Conservation (phyloP, 1,140 invertebrate species). For the Myzus persicae region DNA sequence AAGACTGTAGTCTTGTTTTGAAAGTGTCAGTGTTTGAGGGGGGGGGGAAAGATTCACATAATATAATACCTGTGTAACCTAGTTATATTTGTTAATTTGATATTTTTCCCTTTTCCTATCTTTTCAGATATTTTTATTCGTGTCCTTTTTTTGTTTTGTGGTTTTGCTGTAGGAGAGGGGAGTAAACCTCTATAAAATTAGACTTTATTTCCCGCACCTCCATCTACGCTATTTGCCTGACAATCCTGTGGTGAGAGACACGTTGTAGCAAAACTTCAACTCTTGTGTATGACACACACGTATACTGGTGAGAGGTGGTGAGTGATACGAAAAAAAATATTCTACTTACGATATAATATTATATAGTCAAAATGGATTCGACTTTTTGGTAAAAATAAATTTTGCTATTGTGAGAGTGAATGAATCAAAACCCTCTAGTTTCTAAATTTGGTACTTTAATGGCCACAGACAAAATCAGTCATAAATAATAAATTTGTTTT, state of each 20-base stretch:
- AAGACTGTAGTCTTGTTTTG: too few species aligned
- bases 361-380: neutral
- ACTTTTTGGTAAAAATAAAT: neutral
- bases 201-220: rapidly evolving
- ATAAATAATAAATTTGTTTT: constrained; percentile 4
- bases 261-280: neutral
- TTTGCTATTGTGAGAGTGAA: neutral
- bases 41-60: too few species aligned
- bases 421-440: neutral
- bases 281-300: neutral
- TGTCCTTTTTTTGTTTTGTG: too few species aligned
- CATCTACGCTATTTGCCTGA: too few species aligned
- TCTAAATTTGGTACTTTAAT: neutral
- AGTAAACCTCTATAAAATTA: too few species aligned
- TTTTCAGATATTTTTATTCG: too few species aligned
- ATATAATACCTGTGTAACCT: too few species aligned
- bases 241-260: neutral
- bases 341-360: too few species aligned
- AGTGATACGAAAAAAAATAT: neutral
- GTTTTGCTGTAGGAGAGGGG: too few species aligned
- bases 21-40: too few species aligned
- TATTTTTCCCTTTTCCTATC: too few species aligned
- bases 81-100: too few species aligned
- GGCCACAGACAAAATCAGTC: neutral
- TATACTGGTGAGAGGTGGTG: neutral